Percentiles rank a stretch among this genome's conserved stretches.
Conservation (phyloP, 2,113 vertebrate species). For the Archocentrus centrarchus region DNA sequence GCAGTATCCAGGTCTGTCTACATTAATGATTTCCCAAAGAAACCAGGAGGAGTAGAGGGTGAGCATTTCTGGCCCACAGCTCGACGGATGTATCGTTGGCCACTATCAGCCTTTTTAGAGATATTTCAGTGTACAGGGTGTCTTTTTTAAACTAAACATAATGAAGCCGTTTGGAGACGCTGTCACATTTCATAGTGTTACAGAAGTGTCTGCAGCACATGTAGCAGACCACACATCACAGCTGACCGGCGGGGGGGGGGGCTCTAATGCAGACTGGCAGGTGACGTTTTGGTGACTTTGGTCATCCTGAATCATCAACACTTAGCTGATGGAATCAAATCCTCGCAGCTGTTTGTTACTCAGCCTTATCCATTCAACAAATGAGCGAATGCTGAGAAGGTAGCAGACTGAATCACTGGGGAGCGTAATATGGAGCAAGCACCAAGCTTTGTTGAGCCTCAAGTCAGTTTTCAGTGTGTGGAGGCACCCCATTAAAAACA, state of each 20-base stretch:
- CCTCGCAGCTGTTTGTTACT: accelerated
- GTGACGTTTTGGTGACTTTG: accelerated
- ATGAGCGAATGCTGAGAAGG: too few relatives aligned
- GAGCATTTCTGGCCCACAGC: not conserved
- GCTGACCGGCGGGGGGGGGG: too few relatives aligned
- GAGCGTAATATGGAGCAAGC: too few relatives aligned
- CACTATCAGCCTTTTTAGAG: not conserved
- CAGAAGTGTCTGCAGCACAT: not conserved
- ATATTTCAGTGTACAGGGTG: too few relatives aligned
- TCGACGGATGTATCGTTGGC: not conserved
- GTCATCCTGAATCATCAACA: not conserved
- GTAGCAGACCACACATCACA: accelerated
- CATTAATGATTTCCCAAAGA: not conserved
- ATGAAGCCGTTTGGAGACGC: not conserved
- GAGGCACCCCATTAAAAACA: not conserved
- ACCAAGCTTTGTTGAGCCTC: too few relatives aligned
- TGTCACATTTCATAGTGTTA: not conserved
- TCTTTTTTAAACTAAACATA: not conserved
- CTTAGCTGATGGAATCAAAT: not conserved
- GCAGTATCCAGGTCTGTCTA: not conserved
- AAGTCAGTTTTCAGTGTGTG: too few relatives aligned
- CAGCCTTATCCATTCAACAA: accelerated
- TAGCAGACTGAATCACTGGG: too few relatives aligned
- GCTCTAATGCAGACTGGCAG: not conserved
- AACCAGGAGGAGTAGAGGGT: not conserved